phyloP scores from a whole-genome alignment of 1,140 invertebrate species.

The Drosophila nannoptera region DNA sequence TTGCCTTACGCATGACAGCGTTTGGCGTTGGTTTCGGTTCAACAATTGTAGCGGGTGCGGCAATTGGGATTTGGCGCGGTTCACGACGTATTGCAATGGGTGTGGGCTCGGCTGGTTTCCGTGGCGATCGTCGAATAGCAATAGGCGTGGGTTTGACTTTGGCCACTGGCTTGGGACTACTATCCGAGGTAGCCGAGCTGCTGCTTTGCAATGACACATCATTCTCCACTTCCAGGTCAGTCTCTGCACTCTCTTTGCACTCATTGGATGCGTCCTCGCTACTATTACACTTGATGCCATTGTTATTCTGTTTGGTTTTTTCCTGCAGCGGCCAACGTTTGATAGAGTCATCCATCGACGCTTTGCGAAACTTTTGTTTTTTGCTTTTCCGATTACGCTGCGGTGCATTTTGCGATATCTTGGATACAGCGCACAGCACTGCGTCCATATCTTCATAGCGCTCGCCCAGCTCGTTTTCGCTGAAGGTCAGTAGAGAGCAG shows the following conservation, averaged over 20 bases:
- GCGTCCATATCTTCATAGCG: constrained; percentile 80
- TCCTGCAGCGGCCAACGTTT: constrained; percentile 47
- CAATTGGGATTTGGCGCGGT: constrained; percentile 33
- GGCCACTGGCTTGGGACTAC: constrained; percentile 41
- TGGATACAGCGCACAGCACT: constrained; percentile 54
- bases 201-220: constrained; percentile 60
- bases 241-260: constrained; percentile 20
- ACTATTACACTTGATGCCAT: background rate
- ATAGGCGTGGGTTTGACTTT: constrained; percentile 49
- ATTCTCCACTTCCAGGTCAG: constrained; percentile 53
- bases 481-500: constrained; percentile 93
- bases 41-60: constrained; percentile 9
- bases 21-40: background rate
- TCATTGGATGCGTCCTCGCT: background rate
- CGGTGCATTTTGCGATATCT: constrained; percentile 38
- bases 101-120: constrained; percentile 43
- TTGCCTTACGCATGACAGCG: constrained; percentile 46
- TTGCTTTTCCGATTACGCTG: constrained; percentile 26
- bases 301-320: constrained; percentile 38
- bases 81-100: constrained; percentile 54
- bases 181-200: constrained; percentile 36
- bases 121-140: constrained; percentile 50
- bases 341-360: constrained; percentile 45
- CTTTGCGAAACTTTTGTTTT: constrained; percentile 48
- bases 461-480: constrained; percentile 89